Evolutionary conservation across 2,113 vertebrate species (phyloP).

Genomic region (Kryptolebias marmoratus): DNA sequence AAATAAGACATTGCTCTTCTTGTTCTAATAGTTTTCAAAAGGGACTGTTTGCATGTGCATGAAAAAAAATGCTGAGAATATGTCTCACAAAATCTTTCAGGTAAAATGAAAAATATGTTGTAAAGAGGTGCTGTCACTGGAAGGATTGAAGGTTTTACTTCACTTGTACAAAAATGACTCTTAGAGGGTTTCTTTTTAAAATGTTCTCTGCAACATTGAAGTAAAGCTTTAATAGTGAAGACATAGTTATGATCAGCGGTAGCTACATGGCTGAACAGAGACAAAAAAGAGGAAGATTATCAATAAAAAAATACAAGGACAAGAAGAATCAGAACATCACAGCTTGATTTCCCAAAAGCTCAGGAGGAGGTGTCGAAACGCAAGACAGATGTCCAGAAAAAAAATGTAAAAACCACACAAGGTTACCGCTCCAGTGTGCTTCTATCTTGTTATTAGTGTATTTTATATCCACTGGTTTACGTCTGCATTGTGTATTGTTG

Average conservation of each 20-base stretch:
- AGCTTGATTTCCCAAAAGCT: conserved; percentile 33
- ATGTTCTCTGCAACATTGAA: not conserved
- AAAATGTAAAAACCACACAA: conserved; percentile 3
- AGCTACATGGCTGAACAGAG: conserved; percentile 1
- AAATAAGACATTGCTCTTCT: not conserved
- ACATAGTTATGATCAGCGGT: too few relatives aligned
- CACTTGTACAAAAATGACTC: not conserved
- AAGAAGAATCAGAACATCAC: conserved; percentile 11
- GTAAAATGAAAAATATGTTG: conserved; percentile 13
- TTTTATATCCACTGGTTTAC: conserved; percentile 29
- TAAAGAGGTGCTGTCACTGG: conserved; percentile 7
- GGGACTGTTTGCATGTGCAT: conserved; percentile 7
- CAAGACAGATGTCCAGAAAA: conserved; percentile 10
- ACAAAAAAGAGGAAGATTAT: conserved; percentile 16
- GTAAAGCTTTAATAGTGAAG: not conserved
- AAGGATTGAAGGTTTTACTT: conserved; percentile 26
- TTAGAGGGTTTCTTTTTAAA: not conserved
- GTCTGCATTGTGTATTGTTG: conserved; percentile 27
- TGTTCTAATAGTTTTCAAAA: not conserved
- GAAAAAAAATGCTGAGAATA: conserved; percentile 18
- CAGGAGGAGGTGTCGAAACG: conserved; percentile 10
- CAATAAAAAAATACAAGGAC: conserved; percentile 13
- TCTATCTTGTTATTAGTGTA: conserved; percentile 22
- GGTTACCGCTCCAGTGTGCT: conserved; percentile 18
- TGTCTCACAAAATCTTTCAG: conserved; percentile 15